Base-by-base conservation (phyloP, 2,797 vertebrate species). In the Euphonia xanthogaster region DNA sequence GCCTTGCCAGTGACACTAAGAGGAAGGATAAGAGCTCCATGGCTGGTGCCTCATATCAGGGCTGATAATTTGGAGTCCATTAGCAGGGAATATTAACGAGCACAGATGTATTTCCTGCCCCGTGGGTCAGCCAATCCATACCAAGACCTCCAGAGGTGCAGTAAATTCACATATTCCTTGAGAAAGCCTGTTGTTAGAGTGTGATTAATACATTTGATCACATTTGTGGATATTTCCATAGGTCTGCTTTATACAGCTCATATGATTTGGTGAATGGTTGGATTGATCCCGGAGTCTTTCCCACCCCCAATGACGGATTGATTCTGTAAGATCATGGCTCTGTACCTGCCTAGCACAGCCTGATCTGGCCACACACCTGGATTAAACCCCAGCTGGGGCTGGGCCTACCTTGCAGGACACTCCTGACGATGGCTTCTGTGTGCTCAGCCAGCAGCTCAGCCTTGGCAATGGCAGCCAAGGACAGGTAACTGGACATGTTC, bases 401-500 rank as follows among this genome's bases (percentile, higher is more conserved):
- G 8, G 31, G 57, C 98, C 7, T 99, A 99, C 99, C 99, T 99
- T 98, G 98, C 17, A 99, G 97, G 63, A 99, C 98, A 24, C 99
- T 99, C 61, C 94, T 94, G 60, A 99, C 97, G 53, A 99, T 99
- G 81, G 98, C 97, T 53, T 99, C 98, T 0, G 99, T 99, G 98
- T 99, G 99, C 60, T 99, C 98, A 13, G 98, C 98, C 96, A 99
- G 97, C 50, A 99, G 98, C 22, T 99, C 99, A 0, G 98, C 98
- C 91, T 99, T 97, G 71, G 98, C 98, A 4, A 99, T 99, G 6
- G 99, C 98, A 22, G 98, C 99, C 97, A 99, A 94, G 19, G 99
- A 99, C 45, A 99, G 98, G 76, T 99, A 99, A 93, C 98, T 99
- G 45, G 99, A 99, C 99, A 99, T 99, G 97, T 99, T 99, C 81